Conservation (phyloP, 2,113 vertebrate species). For the Illadopsis cleaveri region DNA sequence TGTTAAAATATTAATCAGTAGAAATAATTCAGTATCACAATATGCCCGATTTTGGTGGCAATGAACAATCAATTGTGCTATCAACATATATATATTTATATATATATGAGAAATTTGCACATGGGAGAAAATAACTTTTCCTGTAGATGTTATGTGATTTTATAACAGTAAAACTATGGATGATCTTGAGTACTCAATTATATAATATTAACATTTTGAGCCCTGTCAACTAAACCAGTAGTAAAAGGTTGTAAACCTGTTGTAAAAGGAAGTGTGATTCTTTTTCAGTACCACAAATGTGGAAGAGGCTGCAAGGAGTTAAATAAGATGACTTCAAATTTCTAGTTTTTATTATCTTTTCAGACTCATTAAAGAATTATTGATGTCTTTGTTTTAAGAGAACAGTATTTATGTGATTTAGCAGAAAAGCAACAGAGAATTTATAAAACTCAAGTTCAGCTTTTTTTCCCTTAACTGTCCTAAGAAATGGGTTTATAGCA, state of each 20-base stretch:
- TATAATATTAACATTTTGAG: background rate
- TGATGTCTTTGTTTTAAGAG: background rate
- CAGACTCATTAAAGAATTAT: background rate
- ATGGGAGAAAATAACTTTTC: background rate
- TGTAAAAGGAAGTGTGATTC: background rate
- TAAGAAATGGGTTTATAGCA: background rate
- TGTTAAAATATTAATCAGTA: background rate
- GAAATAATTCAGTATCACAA: background rate
- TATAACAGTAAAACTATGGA: background rate
- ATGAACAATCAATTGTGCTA: background rate
- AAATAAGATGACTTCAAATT: background rate
- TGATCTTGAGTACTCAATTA: background rate
- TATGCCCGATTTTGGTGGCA: background rate
- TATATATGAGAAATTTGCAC: background rate
- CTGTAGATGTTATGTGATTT: rapidly evolving
- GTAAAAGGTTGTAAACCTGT: too few species aligned
- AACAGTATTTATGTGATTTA: background rate
- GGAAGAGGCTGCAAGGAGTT: background rate
- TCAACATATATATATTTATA: too few species aligned
- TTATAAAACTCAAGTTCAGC: background rate
- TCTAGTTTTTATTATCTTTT: background rate
- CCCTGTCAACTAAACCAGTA: background rate
- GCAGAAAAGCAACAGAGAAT: background rate
- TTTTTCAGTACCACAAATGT: background rate
- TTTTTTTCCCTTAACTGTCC: background rate